Evolutionary conservation across 2,888 invertebrate genomes (phyloP).

Genomic region (Empis livida): DNA sequence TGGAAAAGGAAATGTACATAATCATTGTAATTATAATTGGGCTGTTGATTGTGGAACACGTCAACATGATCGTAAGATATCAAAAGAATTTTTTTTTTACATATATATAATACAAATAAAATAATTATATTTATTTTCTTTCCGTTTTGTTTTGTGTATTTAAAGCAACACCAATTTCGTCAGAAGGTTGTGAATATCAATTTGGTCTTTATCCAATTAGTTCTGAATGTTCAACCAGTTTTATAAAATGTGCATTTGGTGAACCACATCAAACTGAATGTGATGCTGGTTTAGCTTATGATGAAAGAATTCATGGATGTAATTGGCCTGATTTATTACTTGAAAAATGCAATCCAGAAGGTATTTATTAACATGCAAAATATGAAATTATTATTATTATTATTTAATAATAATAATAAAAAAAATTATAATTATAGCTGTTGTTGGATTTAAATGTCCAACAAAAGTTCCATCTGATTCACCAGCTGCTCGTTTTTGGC

Average conservation of each 20-base stretch:
- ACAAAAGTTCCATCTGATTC: constrained; percentile 68
- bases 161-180: constrained; percentile 64
- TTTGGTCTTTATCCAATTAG: constrained; percentile 80
- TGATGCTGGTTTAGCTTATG: constrained; percentile 78
- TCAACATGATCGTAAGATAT: constrained; percentile 60
- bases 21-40: constrained; percentile 93
- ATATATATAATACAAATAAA: not conserved
- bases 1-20: constrained; percentile 77
- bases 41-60: constrained; percentile 74
- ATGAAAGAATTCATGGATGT: constrained; percentile 75
- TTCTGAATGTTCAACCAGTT: constrained; percentile 68
- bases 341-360: constrained; percentile 81
- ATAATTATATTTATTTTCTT: not conserved
- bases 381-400: too few species aligned
- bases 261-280: constrained; percentile 68
- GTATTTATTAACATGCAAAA: constrained; percentile 34
- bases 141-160: not conserved
- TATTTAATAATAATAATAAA: too few species aligned
- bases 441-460: constrained; percentile 87
- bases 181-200: constrained; percentile 74
- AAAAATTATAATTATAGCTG: constrained; percentile 43
- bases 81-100: too few species aligned
- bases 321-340: constrained; percentile 88
- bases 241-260: constrained; percentile 75
- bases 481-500: constrained; percentile 80